Evolutionary conservation across 2,797 vertebrate species (phyloP), one percentile per base, ranked within the genome.

Genomic region (Acipenser ruthenus): DNA sequence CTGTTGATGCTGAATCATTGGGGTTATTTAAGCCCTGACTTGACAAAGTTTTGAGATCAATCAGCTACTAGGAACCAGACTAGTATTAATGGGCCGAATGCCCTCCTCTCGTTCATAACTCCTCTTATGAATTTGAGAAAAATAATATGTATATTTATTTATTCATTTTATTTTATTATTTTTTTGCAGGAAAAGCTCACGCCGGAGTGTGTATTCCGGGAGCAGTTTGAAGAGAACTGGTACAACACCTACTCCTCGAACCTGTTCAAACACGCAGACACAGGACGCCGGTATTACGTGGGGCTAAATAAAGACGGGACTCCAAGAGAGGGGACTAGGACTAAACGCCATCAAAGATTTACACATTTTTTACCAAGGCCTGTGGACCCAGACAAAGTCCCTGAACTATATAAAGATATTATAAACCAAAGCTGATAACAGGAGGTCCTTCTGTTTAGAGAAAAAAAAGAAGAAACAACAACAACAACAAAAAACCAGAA

Each of bases 181-280:
- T 74, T 51, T 68, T 80, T 81, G 53, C 85, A 99, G 96, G 95
- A 94, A 72, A 97, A 97, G 75, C 83, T 99, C 80, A 94, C 93
- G n/a, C 92, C 96, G 59, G 96, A 99, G 78, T 93, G 93, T 73
- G 91, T 97, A 66, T 99, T 99, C 85, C 90, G 88, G 86, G 96
- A 98, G 81, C 94, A 97, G 77, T 98, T 99, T 84, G 96, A 99
- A 83, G 95, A 99, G 85, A 99, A 99, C 86, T 99, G 96, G 96
- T 99, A 99, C 90, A 99, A 99, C 78, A 99, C 96, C 0, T 98
- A 99, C 84, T 95, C 95, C 18, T 98, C 95, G 60, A 97, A 97
- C 81, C 91, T 98, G 51, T 98, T 98, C 77, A 93, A 95, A 70
- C 94, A 99, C 0, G 92, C 91, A 77, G 94, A 98, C 79, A 92